Conservation (phyloP, 1,140 invertebrate genomes). For the Zaprionus lachaisei region DNA sequence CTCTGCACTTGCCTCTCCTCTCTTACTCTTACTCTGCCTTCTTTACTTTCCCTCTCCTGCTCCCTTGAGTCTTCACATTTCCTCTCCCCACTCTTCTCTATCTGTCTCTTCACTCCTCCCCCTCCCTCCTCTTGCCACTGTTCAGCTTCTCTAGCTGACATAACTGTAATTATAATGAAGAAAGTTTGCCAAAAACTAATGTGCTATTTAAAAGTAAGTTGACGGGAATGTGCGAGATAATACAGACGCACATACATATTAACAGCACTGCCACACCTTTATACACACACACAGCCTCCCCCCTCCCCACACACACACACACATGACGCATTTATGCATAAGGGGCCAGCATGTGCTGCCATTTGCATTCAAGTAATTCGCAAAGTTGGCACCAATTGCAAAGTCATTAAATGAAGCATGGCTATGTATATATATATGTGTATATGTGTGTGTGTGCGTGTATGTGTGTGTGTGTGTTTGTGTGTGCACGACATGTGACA, state of each 20-base stretch:
- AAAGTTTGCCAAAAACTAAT: conserved; percentile 8
- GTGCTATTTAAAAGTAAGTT: conserved; percentile 2
- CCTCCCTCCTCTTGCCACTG: background rate
- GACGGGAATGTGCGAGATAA: background rate
- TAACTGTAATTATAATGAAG: conserved; percentile 9
- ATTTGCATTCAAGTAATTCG: conserved; percentile 1
- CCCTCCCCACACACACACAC: background rate
- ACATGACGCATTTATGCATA: background rate
- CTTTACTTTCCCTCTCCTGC: background rate
- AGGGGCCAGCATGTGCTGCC: background rate
- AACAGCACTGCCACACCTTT: background rate
- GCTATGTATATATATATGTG: background rate
- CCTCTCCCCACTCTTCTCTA: background rate
- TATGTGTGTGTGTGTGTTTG: background rate
- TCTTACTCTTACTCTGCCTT: background rate
- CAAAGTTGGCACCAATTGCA: conserved; percentile 9
- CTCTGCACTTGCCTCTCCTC: background rate
- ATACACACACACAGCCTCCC: background rate
- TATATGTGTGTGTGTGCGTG: background rate
- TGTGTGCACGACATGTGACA: background rate
- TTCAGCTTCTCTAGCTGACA: background rate
- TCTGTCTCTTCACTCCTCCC: background rate
- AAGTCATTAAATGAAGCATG: background rate
- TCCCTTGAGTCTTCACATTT: background rate
- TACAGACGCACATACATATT: background rate